Conservation (phyloP, 2,888 invertebrate species). For the Zygothrica quintamaculata region DNA sequence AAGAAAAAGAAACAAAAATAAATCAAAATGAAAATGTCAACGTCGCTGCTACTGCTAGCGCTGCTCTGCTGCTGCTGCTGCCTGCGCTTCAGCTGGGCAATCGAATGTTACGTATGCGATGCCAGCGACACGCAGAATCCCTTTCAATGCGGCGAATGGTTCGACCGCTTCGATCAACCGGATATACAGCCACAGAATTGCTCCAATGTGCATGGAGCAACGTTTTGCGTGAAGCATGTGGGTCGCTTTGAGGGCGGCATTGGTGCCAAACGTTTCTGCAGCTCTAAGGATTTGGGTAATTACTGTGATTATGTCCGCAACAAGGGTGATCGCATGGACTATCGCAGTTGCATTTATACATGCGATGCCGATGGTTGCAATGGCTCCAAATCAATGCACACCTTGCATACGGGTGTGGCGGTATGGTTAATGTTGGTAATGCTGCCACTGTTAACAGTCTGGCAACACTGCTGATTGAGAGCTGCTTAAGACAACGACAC, state of each 20-base stretch:
- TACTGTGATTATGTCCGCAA: constrained; percentile 95
- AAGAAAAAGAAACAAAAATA: constrained; percentile 4
- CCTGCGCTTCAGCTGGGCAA: constrained; percentile 85
- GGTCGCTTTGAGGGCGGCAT: constrained; percentile 96
- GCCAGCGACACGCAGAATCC: constrained; percentile 91
- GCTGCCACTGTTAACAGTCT: constrained; percentile 33
- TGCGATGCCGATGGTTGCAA: constrained; percentile 94
- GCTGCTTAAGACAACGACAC: too few species aligned
- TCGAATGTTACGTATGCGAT: constrained; percentile 95
- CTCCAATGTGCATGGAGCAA: constrained; percentile 91
- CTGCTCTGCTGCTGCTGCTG: constrained; percentile 16
- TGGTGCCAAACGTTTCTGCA: constrained; percentile 94
- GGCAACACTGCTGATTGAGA: constrained; percentile 52
- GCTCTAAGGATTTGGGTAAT: constrained; percentile 93
- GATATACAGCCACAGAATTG: constrained; percentile 90
- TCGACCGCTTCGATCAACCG: constrained; percentile 87
- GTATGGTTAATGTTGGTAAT: constrained; percentile 10
- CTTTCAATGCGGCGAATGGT: constrained; percentile 93
- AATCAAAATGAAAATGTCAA: constrained; percentile 20
- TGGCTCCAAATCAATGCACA: constrained; percentile 82
- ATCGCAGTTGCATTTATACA: constrained; percentile 94
- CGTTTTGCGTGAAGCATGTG: constrained; percentile 96
- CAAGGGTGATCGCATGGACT: constrained; percentile 92
- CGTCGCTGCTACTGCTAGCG: constrained; percentile 23
- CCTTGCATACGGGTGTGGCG: constrained; percentile 51